A percentile compares a stretch with the other conserved stretches of the same genome.
These are phyloP conservation scores for Rhincodon typus DNA, from an alignment of 2,797 vertebrate genomes.

Conservation along the genomic window DNA sequence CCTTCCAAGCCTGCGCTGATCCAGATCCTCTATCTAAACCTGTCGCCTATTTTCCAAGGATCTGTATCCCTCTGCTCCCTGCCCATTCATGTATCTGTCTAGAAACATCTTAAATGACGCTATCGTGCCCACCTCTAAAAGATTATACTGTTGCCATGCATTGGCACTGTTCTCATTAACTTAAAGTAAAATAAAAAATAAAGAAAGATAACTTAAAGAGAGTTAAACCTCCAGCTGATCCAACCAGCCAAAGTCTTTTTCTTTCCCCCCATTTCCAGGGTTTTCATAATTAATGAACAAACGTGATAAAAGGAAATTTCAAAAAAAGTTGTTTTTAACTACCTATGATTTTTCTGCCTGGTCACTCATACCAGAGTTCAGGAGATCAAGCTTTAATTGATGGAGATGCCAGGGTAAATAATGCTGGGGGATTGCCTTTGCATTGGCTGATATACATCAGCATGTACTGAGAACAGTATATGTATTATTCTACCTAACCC, in stretches of 20 bases:
- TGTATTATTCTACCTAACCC: conserved; percentile 38
- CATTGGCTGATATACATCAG: not conserved
- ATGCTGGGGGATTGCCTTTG: conserved; percentile 22
- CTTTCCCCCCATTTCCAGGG: not conserved
- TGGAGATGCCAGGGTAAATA: conserved; percentile 35
- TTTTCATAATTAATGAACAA: not conserved
- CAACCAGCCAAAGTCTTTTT: not conserved
- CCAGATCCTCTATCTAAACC: no score
- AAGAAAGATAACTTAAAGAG: no score
- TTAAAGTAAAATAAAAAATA: no score
- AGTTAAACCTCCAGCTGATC: no score
- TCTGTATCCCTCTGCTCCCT: no score
- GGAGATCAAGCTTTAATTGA: not conserved
- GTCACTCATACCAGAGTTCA: not conserved
- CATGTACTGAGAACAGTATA: not conserved
- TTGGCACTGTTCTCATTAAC: no score
- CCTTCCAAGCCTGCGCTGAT: no score
- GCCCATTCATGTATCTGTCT: no score
- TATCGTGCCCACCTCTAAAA: no score
- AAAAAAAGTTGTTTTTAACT: not conserved
- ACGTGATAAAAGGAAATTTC: not conserved
- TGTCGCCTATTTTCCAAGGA: no score
- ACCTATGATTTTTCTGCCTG: not conserved
- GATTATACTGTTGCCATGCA: no score
- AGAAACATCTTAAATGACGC: no score